Base-by-base conservation (phyloP, 2,888 invertebrate species). In the Agriopis leucophaearia region DNA sequence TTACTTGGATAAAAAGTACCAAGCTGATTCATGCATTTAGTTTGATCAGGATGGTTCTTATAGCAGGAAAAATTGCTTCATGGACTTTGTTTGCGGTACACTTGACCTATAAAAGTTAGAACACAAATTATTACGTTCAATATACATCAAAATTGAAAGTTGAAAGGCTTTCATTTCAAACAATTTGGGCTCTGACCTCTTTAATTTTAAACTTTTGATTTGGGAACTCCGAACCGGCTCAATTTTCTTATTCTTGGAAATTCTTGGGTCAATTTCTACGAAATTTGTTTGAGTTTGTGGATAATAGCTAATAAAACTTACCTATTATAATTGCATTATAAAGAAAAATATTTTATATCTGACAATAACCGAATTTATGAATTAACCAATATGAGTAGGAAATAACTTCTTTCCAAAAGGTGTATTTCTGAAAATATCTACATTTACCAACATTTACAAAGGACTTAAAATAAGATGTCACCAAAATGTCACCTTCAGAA, bases 141-240 rank as follows among this genome's bases (percentile, higher is more conserved):
- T 27, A 27, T 27, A n/a, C 16, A 38, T 54, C 54, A 38, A 56
- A 54, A 56, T 56, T 27, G 42, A 44, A 56, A 56, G 27, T 56
- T n/a, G 10, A 44, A 44, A 40, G 5, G 44, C 44, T 40, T 6
- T 18, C 40, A 42, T 42, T 56, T 44, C 42, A 42, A 57, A 57
- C 57, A 57, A 57, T 57, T 57, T 36, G 57, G 6, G 42, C 27
- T 55, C 45, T 10, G 57, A 45, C 45, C 57, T 45, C 57, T 57
- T 47, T 45, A n/a, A 44, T 44, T 57, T 55, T 35, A 57, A 54
- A 45, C 15, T 57, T 57, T 35, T 10, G 45, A 44, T 57, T 57
- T 35, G 35, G 45, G 15, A 47, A 57, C 45, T 57, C 9, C 0
- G 18, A 42, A 7, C 42, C 6, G n/a, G 42, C 13, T 9, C 18